Base-by-base conservation (phyloP, 1,140 invertebrate genomes). In the Cryptotermes secundus region DNA sequence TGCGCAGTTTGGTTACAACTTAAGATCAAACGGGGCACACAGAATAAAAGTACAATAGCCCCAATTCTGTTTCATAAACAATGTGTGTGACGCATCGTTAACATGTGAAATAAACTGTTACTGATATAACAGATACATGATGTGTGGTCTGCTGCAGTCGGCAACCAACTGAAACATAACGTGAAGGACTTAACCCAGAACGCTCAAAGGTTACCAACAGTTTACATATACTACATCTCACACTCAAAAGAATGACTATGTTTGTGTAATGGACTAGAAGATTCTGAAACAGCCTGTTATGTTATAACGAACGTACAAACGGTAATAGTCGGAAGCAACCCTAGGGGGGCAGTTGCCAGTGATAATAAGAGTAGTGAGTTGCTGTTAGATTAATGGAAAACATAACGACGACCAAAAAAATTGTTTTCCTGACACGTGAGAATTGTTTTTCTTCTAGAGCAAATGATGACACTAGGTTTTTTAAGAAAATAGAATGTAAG, bases 401-500 rank as follows among this genome's bases (percentile, higher is more conserved):
- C 38, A 72, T 79, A 80, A 84, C 79, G 42, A 34, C 53, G 83
- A 84, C 83, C 83, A 85, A 85, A 83, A 36, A 34, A n/a, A n/a
- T n/a, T 59, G 26, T 72, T 84, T 84, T 84, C 85, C 85, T 80
- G 81, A 86, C 83, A 82, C 36, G 86, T 86, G 86, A 87, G 86
- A 87, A 86, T 84, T 85, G 84, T 84, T 86, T 86, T 86, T 87
- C 85, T 84, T 87, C 87, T 88, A 87, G 87, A 87, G 87, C 87
- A 87, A 87, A 88, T 88, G 86, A 88, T 87, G 86, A 87, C 87
- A 87, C 87, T 87, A 88, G 87, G 86, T 87, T 86, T 87, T 86
- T 87, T 91, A 92, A 91, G 91, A 92, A 92, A 92, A 92, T 92
- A 92, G 91, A 93, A 92, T 93, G 90, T 91, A 92, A 93, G 92